Percentiles rank a stretch among this genome's conserved stretches.
Conservation (phyloP, 2,888 invertebrate species). For the Erannis defoliaria region DNA sequence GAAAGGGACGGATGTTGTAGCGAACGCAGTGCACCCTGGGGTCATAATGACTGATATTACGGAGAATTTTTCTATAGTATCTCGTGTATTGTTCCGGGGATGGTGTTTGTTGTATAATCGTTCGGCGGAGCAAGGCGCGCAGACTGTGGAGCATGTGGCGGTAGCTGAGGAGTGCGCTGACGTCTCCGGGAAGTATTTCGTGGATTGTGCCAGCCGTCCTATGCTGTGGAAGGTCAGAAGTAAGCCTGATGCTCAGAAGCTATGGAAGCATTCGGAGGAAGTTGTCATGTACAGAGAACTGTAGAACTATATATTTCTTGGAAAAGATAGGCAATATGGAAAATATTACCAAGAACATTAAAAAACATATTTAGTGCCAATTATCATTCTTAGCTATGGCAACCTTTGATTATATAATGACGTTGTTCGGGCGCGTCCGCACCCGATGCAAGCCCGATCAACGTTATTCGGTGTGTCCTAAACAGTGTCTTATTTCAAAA, state of each 20-base stretch:
- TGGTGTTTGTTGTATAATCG: slow-evolving; percentile 70
- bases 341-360: too few relatives aligned
- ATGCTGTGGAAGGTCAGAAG: slow-evolving; percentile 23
- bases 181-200: slow-evolving; percentile 85
- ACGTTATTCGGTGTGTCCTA: too few relatives aligned
- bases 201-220: slow-evolving; percentile 86
- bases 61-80: not conserved
- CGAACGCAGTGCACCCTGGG: slow-evolving; percentile 41
- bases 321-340: too few relatives aligned
- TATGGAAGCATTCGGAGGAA: slow-evolving; percentile 38
- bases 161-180: slow-evolving; percentile 89
- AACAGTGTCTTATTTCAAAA: too few relatives aligned
- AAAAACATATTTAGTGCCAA: too few relatives aligned
- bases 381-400: too few relatives aligned
- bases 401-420: too few relatives aligned
- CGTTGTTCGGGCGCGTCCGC: too few relatives aligned
- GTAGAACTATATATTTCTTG: not conserved
- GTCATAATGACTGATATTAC: slow-evolving; percentile 27
- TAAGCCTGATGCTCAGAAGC: slow-evolving; percentile 5
- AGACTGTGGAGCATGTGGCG: slow-evolving; percentile 89
- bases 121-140: slow-evolving; percentile 90
- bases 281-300: slow-evolving; percentile 13
- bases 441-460: too few relatives aligned
- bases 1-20: slow-evolving; percentile 85
- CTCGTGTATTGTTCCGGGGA: slow-evolving; percentile 26